Conservation (phyloP, 2,113 vertebrate species). For the Bostrychus sinensis region DNA sequence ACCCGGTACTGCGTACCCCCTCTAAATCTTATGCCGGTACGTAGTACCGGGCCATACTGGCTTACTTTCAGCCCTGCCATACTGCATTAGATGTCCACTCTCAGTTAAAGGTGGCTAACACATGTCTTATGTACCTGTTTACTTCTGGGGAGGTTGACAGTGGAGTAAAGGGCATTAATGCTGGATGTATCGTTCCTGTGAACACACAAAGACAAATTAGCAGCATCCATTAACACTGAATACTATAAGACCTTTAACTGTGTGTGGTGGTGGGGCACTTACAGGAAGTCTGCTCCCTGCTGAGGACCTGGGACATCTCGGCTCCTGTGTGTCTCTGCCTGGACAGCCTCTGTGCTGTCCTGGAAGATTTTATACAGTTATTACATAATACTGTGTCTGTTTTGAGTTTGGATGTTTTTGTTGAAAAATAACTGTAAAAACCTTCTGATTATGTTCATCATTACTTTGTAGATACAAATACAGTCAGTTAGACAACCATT, state of each 20-base stretch:
- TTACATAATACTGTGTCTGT: too few relatives aligned
- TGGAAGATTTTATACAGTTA: too few relatives aligned
- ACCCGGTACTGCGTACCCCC: too few relatives aligned
- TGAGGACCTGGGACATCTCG: conserved; percentile 7
- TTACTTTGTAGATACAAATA: too few relatives aligned
- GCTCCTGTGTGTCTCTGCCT: conserved; percentile 5
- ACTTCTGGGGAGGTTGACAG: conserved; percentile 10
- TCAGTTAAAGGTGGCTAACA: too few relatives aligned
- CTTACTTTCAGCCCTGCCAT: too few relatives aligned
- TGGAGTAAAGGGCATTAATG: conserved; percentile 36
- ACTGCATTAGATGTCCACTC: too few relatives aligned
- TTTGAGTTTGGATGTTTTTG: too few relatives aligned
- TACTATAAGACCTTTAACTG: not conserved
- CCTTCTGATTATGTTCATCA: too few relatives aligned
- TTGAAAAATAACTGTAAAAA: not conserved
- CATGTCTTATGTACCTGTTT: conserved; percentile 53
- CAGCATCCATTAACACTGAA: not conserved
- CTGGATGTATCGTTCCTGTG: conserved; percentile 36
- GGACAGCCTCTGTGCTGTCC: conserved; percentile 49
- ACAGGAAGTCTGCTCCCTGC: conserved; percentile 49
- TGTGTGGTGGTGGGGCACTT: conserved; percentile 10
- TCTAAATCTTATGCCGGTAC: too few relatives aligned
- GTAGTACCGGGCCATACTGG: too few relatives aligned
- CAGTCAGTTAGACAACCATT: too few relatives aligned
- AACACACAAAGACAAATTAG: conserved; percentile 4